Base-by-base conservation (phyloP, 2,888 invertebrate species). In the Camptogramma bilineatum region DNA sequence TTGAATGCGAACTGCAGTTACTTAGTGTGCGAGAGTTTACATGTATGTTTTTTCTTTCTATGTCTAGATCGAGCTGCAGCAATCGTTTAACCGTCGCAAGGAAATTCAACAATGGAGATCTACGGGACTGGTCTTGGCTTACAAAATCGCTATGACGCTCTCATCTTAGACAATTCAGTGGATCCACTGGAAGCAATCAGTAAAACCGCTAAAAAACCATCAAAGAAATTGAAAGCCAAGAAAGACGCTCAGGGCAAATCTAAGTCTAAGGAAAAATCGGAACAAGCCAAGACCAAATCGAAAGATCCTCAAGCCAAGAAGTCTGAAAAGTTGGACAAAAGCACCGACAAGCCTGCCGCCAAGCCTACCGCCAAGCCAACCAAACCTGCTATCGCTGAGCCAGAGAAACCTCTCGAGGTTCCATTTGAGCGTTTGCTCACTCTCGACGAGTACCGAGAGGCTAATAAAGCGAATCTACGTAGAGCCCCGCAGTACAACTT, bases 381-480 rank as follows among this genome's bases (percentile, higher is more conserved):
- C 1, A 31, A 31, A 31, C 31, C 31, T 2, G 31, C 31, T 10
- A 10, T 10, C 9, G 8, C 31, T 31, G 31, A 9, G 31, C 31
- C 31, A 31, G 31, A 31, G 2, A 31, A 31, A 10, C 9, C 31
- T 9, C 8, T 31, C 10, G 10, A 31, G 9, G 31, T 31, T 2
- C 0, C 31, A 31, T 31, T 31, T 31, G 31, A 31, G 31, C 31
- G 31, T 31, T 31, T 31, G 10, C 31, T 54, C 8, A 46, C 46
- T 21, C 18, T 54, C 1, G 54, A 46, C 10, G 46, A 54, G 28
- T 54, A 54, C 46, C 28, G 10, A 28, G 18, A 53, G 44, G n/a
- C 39, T 7, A 34, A 21, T 4, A 21, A 42, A 16, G 16, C 1
- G 4, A 42, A 9, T 2, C 8, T 5, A 4, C 17, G 17, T 7